These are phyloP conservation scores for Tanytarsus gracilentus DNA, from an alignment of 2,888 invertebrate species.

Conservation along the genomic window DNA sequence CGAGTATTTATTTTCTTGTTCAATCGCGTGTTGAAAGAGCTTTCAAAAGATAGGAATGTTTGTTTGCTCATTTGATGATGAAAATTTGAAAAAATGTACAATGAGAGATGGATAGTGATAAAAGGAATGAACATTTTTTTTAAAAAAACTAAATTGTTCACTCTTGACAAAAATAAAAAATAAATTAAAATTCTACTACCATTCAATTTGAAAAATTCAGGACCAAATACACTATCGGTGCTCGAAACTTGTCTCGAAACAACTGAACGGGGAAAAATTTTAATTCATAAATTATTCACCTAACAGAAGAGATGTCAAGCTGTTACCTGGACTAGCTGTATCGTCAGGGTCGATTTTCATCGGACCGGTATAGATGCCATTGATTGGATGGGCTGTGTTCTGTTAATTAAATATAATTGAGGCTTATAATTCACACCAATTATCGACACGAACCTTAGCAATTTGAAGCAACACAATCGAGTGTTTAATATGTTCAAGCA, in stretches of 20 bases:
- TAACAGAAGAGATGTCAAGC: not conserved
- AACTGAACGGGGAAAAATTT: not conserved
- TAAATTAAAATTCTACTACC: constrained; percentile 31
- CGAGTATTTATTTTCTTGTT: too few relatives aligned
- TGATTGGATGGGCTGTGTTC: constrained; percentile 87
- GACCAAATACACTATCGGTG: constrained; percentile 11
- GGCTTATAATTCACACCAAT: not conserved
- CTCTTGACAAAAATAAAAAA: not conserved
- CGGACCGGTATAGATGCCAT: constrained; percentile 75
- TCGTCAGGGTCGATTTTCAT: constrained; percentile 22
- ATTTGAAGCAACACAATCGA: constrained; percentile 96
- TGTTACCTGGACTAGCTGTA: constrained; percentile 24
- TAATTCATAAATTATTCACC: constrained; percentile 21
- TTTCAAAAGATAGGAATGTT: too few relatives aligned
- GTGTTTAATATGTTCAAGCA: constrained; percentile 97
- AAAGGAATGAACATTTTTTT: too few relatives aligned
- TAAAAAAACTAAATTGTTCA: not conserved
- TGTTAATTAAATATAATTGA: not conserved
- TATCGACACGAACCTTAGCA: constrained; percentile 64
- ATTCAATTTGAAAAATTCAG: constrained; percentile 19
- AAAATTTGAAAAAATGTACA: too few relatives aligned
- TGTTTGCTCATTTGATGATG: too few relatives aligned
- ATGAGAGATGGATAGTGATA: too few relatives aligned
- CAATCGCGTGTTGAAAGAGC: too few relatives aligned
- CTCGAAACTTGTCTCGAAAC: constrained; percentile 13